Evolutionary conservation across 2,888 invertebrate genomes (phyloP).

Genomic region (Polydrusus tereticollis): DNA sequence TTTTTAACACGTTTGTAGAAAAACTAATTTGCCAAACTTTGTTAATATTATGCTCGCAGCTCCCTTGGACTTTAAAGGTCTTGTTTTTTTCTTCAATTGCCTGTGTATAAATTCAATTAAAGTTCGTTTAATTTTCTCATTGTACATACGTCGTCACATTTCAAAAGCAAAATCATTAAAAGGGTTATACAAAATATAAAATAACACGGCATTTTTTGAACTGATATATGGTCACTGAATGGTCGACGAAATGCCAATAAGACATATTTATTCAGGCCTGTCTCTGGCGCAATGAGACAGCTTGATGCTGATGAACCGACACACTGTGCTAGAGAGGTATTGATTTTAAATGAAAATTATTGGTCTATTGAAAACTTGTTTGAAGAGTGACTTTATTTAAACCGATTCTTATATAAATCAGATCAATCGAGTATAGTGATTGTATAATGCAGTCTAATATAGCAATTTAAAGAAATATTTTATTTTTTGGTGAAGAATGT

Average conservation of each 20-base stretch:
- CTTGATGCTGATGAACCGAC: conserved; percentile 4
- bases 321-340: background rate
- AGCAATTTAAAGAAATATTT: no score
- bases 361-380: background rate
- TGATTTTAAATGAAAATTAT: background rate
- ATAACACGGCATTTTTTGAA: conserved; percentile 8
- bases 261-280: background rate
- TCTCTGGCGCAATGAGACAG: background rate
- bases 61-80: no score
- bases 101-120: no score
- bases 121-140: no score
- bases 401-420: background rate
- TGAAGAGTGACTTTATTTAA: background rate
- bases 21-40: no score
- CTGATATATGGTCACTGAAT: conserved; percentile 2
- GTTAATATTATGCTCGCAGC: no score
- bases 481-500: no score
- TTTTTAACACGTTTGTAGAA: no score
- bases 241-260: background rate
- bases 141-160: no score
- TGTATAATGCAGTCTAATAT: no score
- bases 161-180: background rate
- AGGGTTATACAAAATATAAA: conserved; percentile 8
- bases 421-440: no score
- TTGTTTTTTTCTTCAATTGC: no score